Evolutionary conservation across 2,797 vertebrate genomes (phyloP).

Genomic region (Darevskia nairensis): DNA sequence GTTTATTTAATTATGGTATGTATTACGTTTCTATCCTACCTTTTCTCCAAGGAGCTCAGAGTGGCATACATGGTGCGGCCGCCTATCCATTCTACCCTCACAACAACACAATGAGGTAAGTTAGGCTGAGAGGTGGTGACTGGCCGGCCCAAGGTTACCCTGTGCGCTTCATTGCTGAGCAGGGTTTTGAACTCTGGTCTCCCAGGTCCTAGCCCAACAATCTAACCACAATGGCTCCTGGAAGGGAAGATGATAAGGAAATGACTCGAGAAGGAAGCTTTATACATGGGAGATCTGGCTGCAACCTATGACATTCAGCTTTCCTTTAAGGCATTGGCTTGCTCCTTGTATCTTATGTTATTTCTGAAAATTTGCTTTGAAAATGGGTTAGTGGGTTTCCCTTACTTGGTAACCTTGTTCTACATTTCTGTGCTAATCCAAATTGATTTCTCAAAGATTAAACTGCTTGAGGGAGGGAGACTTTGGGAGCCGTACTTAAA

Average conservation of each 20-base stretch:
- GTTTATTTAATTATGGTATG: too few relatives aligned
- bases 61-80: too few relatives aligned
- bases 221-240: neutral
- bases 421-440: slow-evolving; percentile 36
- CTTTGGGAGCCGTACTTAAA: slow-evolving; percentile 28
- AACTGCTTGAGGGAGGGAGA: neutral
- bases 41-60: too few relatives aligned
- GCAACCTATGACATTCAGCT: neutral
- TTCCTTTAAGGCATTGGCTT: neutral
- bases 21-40: too few relatives aligned
- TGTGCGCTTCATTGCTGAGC: too few relatives aligned
- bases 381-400: neutral
- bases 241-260: neutral
- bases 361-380: neutral
- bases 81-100: too few relatives aligned
- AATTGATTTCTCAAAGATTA: slow-evolving; percentile 27
- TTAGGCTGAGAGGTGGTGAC: too few relatives aligned
- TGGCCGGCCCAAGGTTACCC: too few relatives aligned
- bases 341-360: neutral
- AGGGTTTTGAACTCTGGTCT: too few relatives aligned
- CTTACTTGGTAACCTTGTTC: neutral
- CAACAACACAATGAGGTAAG: too few relatives aligned
- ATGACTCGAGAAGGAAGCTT: neutral
- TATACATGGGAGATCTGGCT: neutral
- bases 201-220: too few relatives aligned